Evolutionary conservation across 2,797 vertebrate genomes (phyloP), one percentile per base, ranked within the genome.

Genomic region (Meda fulgida): DNA sequence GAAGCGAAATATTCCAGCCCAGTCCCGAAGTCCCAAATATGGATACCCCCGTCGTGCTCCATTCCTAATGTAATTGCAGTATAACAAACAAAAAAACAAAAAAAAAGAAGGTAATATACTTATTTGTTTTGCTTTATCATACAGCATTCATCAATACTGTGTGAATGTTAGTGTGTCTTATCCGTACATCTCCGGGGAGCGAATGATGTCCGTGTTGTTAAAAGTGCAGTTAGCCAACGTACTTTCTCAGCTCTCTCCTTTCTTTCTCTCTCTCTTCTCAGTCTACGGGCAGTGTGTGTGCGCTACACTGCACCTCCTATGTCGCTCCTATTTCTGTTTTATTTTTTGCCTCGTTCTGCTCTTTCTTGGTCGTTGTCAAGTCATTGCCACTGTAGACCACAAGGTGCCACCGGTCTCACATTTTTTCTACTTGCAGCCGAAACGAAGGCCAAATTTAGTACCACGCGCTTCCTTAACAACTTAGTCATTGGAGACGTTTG

Each of bases 181-280:
- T 90, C 92, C 92, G 92, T 94, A 94, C 92, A 92, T 92, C 92
- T 93, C 91, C 90, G 89, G 92, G 46, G 92, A 95, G 93, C 93
- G 89, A 92, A 94, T 91, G 87, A 94, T 92, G 92, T 95, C 93
- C 92, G 89, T 92, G 92, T 93, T 95, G 94, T 92, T 93, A 94
- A 95, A 96, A 96, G 95, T 96, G 95, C 95, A 95, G 94, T 95
- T 94, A 92, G 90, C 89, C 90, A 63, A 71, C 90, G 88, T 89
- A 91, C 87, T 81, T 48, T 89, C 92, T 88, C 88, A 80, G 76
- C 91, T 92, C 90, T 88, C 89, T 80, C 72, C 77, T 91, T 58
- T 69, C 75, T 40, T 40, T 76, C 75, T 80, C 84, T 83, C 43
- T 16, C 43, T 16, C 66, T 55, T 84, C 81, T 80, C 70, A 80